A percentile compares a stretch with the other conserved stretches of the same genome.
These are phyloP conservation scores for Brachypalpus laphriformis DNA, from an alignment of 2,888 invertebrate genomes.

Conservation along the genomic window DNA sequence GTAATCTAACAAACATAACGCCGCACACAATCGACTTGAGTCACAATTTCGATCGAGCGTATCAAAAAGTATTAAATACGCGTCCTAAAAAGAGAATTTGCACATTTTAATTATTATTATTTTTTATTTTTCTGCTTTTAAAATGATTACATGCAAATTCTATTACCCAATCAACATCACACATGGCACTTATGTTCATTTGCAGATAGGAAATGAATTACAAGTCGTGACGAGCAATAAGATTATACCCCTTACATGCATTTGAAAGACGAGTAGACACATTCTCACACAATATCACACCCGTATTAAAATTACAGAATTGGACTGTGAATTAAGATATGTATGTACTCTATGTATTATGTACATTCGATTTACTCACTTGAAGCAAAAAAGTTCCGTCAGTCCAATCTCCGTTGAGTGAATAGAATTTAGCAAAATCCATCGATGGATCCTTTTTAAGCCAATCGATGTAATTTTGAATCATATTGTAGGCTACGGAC, in stretches of 20 bases:
- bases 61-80: conserved; percentile 9
- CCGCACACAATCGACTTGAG: background rate
- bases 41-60: background rate
- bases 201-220: background rate
- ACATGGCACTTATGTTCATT: background rate
- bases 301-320: background rate
- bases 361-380: background rate
- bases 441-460: conserved; percentile 26
- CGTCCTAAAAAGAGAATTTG: conserved; percentile 4
- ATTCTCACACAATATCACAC: background rate
- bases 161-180: background rate
- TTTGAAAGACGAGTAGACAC: no score
- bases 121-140: background rate
- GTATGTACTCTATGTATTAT: no score
- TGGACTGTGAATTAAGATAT: background rate
- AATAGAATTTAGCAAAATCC: conserved; percentile 65
- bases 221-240: background rate
- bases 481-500: conserved; percentile 74
- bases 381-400: conserved; percentile 80
- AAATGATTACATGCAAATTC: background rate
- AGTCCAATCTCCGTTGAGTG: conserved; percentile 79
- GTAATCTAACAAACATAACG: conserved; percentile 12
- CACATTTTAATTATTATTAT: background rate
- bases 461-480: conserved; percentile 72
- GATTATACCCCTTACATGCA: background rate